These are phyloP conservation scores for Antitype chi DNA, from an alignment of 2,888 invertebrate genomes.

Conservation along the genomic window DNA sequence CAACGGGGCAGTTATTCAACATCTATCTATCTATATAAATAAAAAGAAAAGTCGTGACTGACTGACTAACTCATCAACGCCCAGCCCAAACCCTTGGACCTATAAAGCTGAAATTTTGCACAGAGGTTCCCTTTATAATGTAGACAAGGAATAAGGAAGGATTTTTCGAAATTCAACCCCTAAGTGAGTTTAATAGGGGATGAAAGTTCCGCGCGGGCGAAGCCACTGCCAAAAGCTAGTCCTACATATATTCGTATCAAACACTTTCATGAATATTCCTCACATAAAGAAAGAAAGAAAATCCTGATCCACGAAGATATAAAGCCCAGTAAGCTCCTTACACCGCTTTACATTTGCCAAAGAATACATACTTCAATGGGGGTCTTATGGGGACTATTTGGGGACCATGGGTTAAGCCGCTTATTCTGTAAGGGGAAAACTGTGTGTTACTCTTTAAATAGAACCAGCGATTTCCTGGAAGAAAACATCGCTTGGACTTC, in stretches of 20 bases:
- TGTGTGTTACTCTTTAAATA: neutral
- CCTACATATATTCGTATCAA: neutral
- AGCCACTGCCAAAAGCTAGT: too few relatives aligned
- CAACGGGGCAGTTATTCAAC: neutral
- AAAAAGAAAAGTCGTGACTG: too few relatives aligned
- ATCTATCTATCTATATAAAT: too few relatives aligned
- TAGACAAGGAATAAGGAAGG: too few relatives aligned
- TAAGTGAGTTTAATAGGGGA: too few relatives aligned
- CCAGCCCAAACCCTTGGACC: too few relatives aligned
- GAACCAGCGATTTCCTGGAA: constrained; percentile 4
- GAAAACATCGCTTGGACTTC: neutral
- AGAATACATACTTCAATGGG: constrained; percentile 29
- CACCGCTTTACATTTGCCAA: constrained; percentile 11
- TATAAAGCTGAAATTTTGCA: too few relatives aligned
- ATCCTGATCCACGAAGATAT: constrained; percentile 1
- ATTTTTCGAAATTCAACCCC: too few relatives aligned
- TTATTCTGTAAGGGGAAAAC: constrained; percentile 22
- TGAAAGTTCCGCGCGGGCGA: too few relatives aligned
- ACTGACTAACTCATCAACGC: too few relatives aligned
- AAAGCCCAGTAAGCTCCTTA: constrained; percentile 27
- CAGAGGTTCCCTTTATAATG: too few relatives aligned
- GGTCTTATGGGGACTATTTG: constrained; percentile 24
- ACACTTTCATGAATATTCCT: constrained; percentile 9
- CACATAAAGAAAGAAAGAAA: constrained; percentile 9
- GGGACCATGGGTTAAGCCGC: constrained; percentile 43